Evolutionary conservation across 2,113 vertebrate species (phyloP).

Genomic region (Ceuthmochares aereus): DNA sequence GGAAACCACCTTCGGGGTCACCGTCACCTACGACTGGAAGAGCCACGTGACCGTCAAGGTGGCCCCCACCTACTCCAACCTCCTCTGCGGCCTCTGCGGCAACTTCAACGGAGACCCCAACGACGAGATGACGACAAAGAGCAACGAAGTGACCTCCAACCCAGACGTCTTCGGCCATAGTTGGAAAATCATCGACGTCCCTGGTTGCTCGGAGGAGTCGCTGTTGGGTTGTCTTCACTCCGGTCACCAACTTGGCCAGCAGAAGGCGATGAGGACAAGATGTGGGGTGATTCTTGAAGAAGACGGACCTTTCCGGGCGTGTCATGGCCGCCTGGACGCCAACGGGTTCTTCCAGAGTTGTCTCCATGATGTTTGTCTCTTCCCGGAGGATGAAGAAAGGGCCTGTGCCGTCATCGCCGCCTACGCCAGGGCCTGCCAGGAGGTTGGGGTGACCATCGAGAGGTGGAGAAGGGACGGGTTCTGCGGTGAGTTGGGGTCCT

Average conservation of each 20-base stretch:
- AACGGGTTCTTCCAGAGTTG: conserved; percentile 1
- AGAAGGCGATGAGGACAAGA: not conserved
- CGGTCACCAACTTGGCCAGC: accelerated
- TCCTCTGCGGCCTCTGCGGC: conserved; percentile 84
- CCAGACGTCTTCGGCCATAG: conserved; percentile 66
- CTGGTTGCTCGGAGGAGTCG: conserved; percentile 36
- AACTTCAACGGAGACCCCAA: conserved; percentile 73
- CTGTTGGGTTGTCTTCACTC: not conserved
- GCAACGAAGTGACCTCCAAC: conserved; percentile 44
- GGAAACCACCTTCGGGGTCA: conserved; percentile 76
- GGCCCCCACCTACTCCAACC: conserved; percentile 73
- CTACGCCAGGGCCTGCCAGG: not conserved
- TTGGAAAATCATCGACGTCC: conserved; percentile 73
- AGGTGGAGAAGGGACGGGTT: not conserved
- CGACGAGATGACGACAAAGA: conserved; percentile 72
- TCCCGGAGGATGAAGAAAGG: not conserved
- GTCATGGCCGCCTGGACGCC: not conserved
- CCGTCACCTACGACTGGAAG: conserved; percentile 76
- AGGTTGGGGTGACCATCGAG: not conserved
- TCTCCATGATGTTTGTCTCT: not conserved
- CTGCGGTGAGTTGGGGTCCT: conserved; percentile 6
- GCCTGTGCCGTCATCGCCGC: not conserved
- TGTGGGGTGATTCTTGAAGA: conserved; percentile 40
- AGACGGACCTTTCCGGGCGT: not conserved
- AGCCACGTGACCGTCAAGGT: conserved; percentile 46